phyloP scores from a whole-genome alignment of 2,797 vertebrate genomes.

The Acropternis orthonyx region DNA sequence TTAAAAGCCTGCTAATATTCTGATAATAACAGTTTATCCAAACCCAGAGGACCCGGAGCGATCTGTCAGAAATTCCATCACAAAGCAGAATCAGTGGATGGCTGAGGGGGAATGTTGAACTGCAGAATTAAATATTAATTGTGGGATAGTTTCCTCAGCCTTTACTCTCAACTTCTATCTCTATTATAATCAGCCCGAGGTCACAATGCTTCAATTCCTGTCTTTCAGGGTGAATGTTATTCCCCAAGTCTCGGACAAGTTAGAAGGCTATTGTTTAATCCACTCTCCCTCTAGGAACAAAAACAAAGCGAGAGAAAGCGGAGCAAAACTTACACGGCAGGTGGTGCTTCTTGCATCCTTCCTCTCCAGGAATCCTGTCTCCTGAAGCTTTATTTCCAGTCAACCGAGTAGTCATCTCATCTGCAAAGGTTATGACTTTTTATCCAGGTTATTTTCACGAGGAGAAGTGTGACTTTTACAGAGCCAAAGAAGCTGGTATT shows the following conservation, averaged over 20 bases:
- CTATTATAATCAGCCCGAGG: neutral
- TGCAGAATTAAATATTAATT: constrained; percentile 13
- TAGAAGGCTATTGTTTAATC: neutral
- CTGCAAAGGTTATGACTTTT: neutral
- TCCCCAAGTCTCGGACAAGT: neutral
- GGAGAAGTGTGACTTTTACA: neutral
- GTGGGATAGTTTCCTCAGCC: neutral
- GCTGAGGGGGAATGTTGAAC: neutral
- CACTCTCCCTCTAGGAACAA: neutral
- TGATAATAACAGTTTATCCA: neutral
- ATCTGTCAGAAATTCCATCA: neutral
- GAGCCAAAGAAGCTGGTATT: neutral
- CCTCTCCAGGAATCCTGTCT: constrained; percentile 23
- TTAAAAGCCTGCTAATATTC: constrained; percentile 6
- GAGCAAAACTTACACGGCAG: constrained; percentile 22
- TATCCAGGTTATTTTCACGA: neutral
- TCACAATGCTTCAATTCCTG: constrained; percentile 8
- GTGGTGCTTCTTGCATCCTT: neutral
- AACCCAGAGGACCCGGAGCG: neutral
- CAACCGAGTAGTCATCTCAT: neutral
- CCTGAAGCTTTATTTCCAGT: constrained; percentile 10
- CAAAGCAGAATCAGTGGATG: neutral
- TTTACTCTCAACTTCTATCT: neutral
- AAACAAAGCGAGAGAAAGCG: neutral
- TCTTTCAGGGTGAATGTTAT: neutral